These are phyloP conservation scores for Anthrax anthrax DNA, from an alignment of 2,888 invertebrate species.

Conservation along the genomic window DNA sequence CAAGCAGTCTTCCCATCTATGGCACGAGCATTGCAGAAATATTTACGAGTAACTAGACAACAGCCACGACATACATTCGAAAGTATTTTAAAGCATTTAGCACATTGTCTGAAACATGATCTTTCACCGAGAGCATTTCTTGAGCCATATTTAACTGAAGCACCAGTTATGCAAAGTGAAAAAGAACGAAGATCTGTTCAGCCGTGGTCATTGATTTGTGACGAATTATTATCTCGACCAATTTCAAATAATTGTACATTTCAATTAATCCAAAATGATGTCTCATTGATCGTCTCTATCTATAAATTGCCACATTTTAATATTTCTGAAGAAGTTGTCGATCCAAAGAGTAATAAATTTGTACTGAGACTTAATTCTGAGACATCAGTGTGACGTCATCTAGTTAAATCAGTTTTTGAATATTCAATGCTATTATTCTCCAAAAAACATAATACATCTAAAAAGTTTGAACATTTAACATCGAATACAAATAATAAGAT, in stretches of 20 bases:
- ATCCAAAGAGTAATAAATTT: conserved; percentile 92
- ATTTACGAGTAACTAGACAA: conserved; percentile 84
- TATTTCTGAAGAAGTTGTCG: conserved; percentile 88
- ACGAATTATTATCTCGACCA: conserved; percentile 76
- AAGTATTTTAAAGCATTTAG: conserved; percentile 77
- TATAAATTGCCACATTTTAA: conserved; percentile 84
- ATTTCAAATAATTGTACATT: conserved; percentile 73
- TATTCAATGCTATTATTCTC: neutral
- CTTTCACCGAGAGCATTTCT: conserved; percentile 89
- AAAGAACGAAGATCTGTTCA: conserved; percentile 70
- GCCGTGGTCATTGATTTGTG: conserved; percentile 92
- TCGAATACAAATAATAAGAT: neutral
- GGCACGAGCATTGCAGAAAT: conserved; percentile 92
- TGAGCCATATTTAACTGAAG: conserved; percentile 78
- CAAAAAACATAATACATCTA: no score
- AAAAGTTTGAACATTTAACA: no score
- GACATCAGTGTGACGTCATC: conserved; percentile 73
- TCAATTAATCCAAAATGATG: conserved; percentile 83
- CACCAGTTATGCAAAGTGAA: conserved; percentile 73
- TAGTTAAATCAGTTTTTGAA: neutral
- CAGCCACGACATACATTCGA: conserved; percentile 94
- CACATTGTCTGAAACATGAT: conserved; percentile 84
- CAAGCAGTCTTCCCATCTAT: conserved; percentile 96
- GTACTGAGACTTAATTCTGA: conserved; percentile 87
- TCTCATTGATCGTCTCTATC: conserved; percentile 78